Percentiles rank a stretch among this genome's conserved stretches.
Evolutionary conservation across 2,113 vertebrate genomes (phyloP).

Genomic region (Sphaerodactylus townsendi): DNA sequence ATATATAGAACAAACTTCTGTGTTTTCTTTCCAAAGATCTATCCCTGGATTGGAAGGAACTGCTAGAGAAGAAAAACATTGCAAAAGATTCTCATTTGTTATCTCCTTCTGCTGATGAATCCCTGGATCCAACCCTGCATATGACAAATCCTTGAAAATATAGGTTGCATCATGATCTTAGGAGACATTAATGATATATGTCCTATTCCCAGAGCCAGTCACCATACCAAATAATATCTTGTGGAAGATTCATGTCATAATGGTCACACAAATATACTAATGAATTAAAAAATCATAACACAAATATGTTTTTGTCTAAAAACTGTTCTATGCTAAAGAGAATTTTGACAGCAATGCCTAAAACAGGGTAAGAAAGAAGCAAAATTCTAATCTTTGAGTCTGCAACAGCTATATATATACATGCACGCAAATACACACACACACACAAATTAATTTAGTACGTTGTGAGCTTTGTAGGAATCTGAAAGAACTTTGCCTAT

Average conservation of each 20-base stretch:
- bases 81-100: too few species aligned
- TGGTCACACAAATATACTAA: rapidly evolving
- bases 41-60: too few species aligned
- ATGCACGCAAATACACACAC: not conserved
- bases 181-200: not conserved
- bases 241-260: not conserved
- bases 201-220: not conserved
- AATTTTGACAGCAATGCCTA: conserved; percentile 34
- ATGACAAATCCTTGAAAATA: not conserved
- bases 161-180: not conserved
- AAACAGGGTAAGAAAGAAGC: conserved; percentile 49
- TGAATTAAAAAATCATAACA: not conserved
- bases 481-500: not conserved
- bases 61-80: not conserved
- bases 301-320: conserved; percentile 16
- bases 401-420: not conserved
- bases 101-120: too few species aligned
- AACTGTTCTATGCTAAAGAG: conserved; percentile 24
- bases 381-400: conserved; percentile 36
- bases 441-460: not conserved
- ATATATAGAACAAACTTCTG: too few species aligned
- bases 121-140: not conserved
- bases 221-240: not conserved
- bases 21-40: too few species aligned
- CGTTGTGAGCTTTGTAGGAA: not conserved